A percentile compares a stretch with the other conserved stretches of the same genome.
phyloP scores from a whole-genome alignment of 2,888 invertebrate species.

The Ormyrus pomaceus region DNA sequence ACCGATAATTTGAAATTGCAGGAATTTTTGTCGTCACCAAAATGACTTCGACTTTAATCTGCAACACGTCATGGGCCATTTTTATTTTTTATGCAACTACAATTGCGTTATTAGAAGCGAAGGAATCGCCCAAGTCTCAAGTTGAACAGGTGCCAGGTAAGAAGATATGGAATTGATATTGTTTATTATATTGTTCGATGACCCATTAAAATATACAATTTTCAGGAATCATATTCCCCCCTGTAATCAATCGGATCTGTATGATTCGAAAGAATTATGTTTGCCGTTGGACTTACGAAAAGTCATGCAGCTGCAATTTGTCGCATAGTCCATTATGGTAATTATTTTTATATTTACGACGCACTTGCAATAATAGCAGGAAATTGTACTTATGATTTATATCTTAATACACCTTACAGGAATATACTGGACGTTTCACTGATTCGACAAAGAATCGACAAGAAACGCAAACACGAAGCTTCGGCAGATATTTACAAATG shows the following conservation, averaged over 20 bases:
- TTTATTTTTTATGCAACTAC: constrained; percentile 1
- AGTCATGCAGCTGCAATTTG: constrained; percentile 33
- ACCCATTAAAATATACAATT: constrained; percentile 1
- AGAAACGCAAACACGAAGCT: too few relatives aligned
- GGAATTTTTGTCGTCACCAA: background rate
- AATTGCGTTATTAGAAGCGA: background rate
- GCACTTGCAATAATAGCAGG: too few relatives aligned
- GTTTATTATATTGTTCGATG: background rate
- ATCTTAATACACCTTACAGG: too few relatives aligned
- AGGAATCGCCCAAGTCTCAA: constrained; percentile 19
- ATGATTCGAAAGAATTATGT: constrained; percentile 28
- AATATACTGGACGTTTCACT: too few relatives aligned
- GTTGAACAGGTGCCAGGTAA: constrained; percentile 45
- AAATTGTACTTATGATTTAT: too few relatives aligned
- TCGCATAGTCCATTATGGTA: background rate
- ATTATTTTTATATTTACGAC: too few relatives aligned
- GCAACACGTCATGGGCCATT: background rate
- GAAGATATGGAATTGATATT: background rate
- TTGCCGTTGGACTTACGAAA: constrained; percentile 47
- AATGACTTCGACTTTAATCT: background rate
- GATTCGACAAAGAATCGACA: too few relatives aligned
- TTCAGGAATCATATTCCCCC: constrained; percentile 38
- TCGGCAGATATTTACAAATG: too few relatives aligned
- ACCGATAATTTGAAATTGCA: too few relatives aligned
- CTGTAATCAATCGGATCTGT: constrained; percentile 12